These are phyloP conservation scores for Paraplagusia blochii DNA, from an alignment of 2,113 vertebrate genomes.

Conservation along the genomic window DNA sequence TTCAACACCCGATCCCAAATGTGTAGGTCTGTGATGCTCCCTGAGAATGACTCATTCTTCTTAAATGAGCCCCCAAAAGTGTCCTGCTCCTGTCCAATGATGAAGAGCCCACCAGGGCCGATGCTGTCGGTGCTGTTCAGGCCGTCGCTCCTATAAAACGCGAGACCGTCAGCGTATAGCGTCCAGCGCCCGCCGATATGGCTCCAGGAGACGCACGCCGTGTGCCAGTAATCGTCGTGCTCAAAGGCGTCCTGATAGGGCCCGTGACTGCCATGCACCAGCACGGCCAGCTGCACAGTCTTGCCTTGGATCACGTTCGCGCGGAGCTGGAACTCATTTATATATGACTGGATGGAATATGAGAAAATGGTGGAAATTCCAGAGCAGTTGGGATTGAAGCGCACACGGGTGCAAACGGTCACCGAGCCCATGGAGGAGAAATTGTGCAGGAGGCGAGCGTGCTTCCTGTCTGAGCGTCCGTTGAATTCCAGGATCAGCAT, in stretches of 20 bases:
- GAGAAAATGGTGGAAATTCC: conserved; percentile 75
- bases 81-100: conserved; percentile 72
- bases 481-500: conserved; percentile 66
- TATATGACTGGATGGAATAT: conserved; percentile 64
- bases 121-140: conserved; percentile 47
- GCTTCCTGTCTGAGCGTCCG: conserved; percentile 46
- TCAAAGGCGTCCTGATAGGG: conserved; percentile 54
- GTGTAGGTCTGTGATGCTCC: conserved; percentile 74
- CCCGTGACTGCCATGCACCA: conserved; percentile 65
- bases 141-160: conserved; percentile 26
- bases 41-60: conserved; percentile 68
- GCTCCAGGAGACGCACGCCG: conserved; percentile 69
- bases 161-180: conserved; percentile 52
- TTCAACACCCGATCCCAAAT: conserved; percentile 74
- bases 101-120: conserved; percentile 58
- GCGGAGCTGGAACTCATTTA: conserved; percentile 75
- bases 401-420: conserved; percentile 67
- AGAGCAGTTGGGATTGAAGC: conserved; percentile 53
- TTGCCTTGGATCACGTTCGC: conserved; percentile 47
- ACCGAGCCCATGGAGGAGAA: conserved; percentile 67
- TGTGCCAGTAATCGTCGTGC: conserved; percentile 73
- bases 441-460: conserved; percentile 58
- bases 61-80: conserved; percentile 61
- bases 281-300: conserved; percentile 64
- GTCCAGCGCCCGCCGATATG: conserved; percentile 62